A percentile compares a stretch with the other conserved stretches of the same genome.
Conservation (phyloP, 2,888 invertebrate genomes). For the Pterostichus niger region DNA sequence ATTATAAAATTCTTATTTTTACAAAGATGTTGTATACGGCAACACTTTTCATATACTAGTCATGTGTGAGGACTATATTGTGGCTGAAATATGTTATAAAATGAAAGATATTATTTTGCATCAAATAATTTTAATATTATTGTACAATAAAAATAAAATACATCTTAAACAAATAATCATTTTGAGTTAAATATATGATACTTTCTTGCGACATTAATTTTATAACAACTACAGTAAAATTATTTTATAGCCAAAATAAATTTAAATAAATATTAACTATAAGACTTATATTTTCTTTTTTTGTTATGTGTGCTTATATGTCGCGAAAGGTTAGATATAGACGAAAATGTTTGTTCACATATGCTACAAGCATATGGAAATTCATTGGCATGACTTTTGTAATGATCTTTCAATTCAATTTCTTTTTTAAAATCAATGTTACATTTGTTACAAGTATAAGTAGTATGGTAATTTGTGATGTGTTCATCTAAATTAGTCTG, state of each 20-base stretch:
- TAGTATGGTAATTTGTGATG: conserved; percentile 19
- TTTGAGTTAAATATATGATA: too few relatives aligned
- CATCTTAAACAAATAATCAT: too few relatives aligned
- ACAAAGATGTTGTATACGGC: not conserved
- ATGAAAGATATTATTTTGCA: not conserved
- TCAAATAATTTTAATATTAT: not conserved
- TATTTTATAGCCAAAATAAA: not conserved
- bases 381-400: conserved; percentile 50
- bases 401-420: conserved; percentile 47
- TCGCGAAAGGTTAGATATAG: conserved; percentile 32
- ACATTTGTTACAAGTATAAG: conserved; percentile 47
- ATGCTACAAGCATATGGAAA: conserved; percentile 55
- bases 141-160: too few relatives aligned
- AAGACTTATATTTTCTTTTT: conserved; percentile 23
- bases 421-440: conserved; percentile 31
- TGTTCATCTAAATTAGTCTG: conserved; percentile 47
- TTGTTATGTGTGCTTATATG: conserved; percentile 58
- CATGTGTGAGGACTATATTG: not conserved
- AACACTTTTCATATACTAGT: not conserved
- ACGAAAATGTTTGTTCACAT: conserved; percentile 55
- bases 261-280: not conserved
- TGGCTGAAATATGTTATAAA: not conserved
- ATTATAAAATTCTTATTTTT: conserved; percentile 24
- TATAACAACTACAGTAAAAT: not conserved
- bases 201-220: too few relatives aligned